Base-by-base conservation (phyloP, 2,888 invertebrate species). In the Yponomeuta plumbellus region DNA sequence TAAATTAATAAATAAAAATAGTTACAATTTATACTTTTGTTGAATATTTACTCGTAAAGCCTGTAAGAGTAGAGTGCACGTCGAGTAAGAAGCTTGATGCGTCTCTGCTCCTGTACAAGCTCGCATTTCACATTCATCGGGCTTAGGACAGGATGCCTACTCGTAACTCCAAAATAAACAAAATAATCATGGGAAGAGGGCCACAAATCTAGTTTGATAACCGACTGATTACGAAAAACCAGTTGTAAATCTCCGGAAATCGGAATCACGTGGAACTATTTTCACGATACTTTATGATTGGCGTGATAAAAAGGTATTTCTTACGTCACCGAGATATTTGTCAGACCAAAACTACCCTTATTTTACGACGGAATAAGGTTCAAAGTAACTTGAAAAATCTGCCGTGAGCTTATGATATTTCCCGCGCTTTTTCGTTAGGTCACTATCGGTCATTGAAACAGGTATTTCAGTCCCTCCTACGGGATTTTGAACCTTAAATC, bases 361-460 rank as follows among this genome's bases (percentile, higher is more conserved):
- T 1, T 23, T 1, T 20, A 3, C 59, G 11, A 59, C 34, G 34
- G 11, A 59, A 52, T 59, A 59, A 11, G 13, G 23, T 59, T 11
- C 4, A 59, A 59, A 59, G 22, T 59, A 5, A 6, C 59, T 59
- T 59, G 59, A 10, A 10, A 21, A 22, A 22, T 2, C 23, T 8
- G 34, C 21, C 8, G 59, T 44, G 44, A 40, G 44, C 63, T 22
- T 63, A 44, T 44, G 11, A 63, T 39, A 62, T 80, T 83, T 82
- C 81, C 81, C 83, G 79, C 84, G 81, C 83, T 83, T 85, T 81
- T 85, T 83, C 79, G 80, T 77, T 79, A 84, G 86, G 85, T 86
- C 84, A 86, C 77, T 84, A 81, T 80, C 86, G 86, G 86, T 85
- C 86, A 85, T 52, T 73, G 75, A 78, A 85, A 85, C 86, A 86